These are phyloP conservation scores for Paraescarpia echinospica DNA, from an alignment of 1,140 invertebrate species.

Conservation along the genomic window DNA sequence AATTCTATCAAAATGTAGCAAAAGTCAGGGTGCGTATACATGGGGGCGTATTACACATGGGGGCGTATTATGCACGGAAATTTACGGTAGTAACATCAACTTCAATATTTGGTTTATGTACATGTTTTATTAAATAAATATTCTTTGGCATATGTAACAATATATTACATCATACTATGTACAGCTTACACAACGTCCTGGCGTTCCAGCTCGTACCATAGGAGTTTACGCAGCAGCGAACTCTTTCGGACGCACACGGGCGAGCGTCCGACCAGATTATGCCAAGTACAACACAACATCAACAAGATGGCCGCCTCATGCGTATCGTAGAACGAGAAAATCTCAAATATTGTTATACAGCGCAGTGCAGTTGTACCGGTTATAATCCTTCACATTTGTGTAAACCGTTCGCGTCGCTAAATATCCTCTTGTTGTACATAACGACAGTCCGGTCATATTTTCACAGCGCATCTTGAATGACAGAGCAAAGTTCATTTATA, in stretches of 20 bases:
- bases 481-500: neutral
- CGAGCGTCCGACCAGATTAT: neutral
- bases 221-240: neutral
- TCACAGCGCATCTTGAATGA: neutral
- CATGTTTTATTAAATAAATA: slow-evolving; percentile 7
- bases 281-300: neutral
- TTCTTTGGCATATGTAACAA: slow-evolving; percentile 6
- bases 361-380: neutral
- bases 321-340: neutral
- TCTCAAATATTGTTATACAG: neutral
- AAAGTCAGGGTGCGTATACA: too few relatives aligned
- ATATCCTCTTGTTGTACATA: neutral
- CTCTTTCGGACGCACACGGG: neutral
- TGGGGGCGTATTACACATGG: too few relatives aligned
- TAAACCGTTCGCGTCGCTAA: neutral
- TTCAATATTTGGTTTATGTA: neutral
- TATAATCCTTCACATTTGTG: neutral
- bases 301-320: neutral
- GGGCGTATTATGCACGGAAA: too few relatives aligned
- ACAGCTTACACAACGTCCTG: neutral
- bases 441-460: neutral
- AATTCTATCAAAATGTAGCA: too few relatives aligned
- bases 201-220: neutral
- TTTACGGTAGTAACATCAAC: neutral
- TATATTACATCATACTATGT: neutral